phyloP scores from a whole-genome alignment of 2,888 invertebrate species.

The Schizaphis graminum region DNA sequence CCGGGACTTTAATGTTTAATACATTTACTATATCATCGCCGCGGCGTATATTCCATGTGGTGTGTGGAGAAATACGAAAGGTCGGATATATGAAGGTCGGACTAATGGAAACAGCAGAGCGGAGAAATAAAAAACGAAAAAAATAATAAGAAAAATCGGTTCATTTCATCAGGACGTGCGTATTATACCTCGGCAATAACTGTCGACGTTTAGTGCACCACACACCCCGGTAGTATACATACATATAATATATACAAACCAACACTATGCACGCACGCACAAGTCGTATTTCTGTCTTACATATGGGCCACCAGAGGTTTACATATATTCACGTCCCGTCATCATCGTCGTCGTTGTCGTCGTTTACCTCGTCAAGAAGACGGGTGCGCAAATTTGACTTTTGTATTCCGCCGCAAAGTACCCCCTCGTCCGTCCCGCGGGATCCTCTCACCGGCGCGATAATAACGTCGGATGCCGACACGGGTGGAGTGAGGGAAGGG shows the following conservation, averaged over 20 bases:
- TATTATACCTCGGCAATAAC: background rate
- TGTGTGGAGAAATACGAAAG: background rate
- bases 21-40: background rate
- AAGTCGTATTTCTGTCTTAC: slow-evolving; percentile 17
- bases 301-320: slow-evolving; percentile 30
- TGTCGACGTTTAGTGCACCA: background rate
- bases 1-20: background rate
- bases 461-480: slow-evolving; percentile 45
- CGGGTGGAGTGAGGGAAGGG: background rate
- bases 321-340: slow-evolving; percentile 7
- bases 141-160: slow-evolving; percentile 27
- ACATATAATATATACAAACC: background rate
- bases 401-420: slow-evolving; percentile 61
- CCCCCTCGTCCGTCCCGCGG: slow-evolving; percentile 55
- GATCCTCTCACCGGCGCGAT: slow-evolving; percentile 57
- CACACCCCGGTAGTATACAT: background rate
- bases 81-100: background rate
- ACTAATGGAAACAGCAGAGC: slow-evolving; percentile 14
- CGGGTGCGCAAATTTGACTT: slow-evolving; percentile 61
- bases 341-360: background rate
- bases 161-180: background rate
- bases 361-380: slow-evolving; percentile 45
- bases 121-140: background rate
- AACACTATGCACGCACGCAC: background rate
- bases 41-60: background rate